A percentile compares a stretch with the other conserved stretches of the same genome.
Conservation (phyloP, 2,888 invertebrate genomes). For the Folsomia candida region DNA sequence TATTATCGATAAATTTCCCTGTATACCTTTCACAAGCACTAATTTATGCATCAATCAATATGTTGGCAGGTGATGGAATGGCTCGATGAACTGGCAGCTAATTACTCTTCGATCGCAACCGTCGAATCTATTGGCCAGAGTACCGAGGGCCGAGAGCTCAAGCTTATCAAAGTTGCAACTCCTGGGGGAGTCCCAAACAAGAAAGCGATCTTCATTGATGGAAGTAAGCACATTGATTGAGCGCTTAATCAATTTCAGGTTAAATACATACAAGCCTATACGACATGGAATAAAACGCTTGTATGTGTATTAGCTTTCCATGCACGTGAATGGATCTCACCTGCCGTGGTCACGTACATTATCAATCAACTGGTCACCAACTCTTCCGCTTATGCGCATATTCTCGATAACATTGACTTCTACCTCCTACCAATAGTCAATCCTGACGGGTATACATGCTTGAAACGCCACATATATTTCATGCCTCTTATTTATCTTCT, state of each 20-base stretch:
- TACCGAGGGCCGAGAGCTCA: neutral
- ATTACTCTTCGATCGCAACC: neutral
- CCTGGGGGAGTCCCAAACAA: slow-evolving; percentile 56
- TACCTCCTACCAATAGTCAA: slow-evolving; percentile 73
- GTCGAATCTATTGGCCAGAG: neutral
- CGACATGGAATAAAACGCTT: no score
- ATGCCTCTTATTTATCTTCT: neutral
- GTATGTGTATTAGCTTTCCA: slow-evolving; percentile 60
- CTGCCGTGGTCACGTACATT: slow-evolving; percentile 72
- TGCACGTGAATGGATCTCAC: slow-evolving; percentile 75
- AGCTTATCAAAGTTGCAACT: slow-evolving; percentile 63
- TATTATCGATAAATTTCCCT: neutral
- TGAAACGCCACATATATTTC: slow-evolving; percentile 68
- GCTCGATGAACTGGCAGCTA: neutral
- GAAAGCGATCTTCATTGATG: slow-evolving; percentile 76
- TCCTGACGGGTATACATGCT: slow-evolving; percentile 71
- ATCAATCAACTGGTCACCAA: slow-evolving; percentile 63
- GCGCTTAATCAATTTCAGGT: neutral
- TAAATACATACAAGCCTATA: neutral
- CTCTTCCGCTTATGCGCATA: slow-evolving; percentile 54
- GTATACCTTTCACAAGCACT: neutral
- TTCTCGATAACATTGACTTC: slow-evolving; percentile 67
- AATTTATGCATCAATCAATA: neutral
- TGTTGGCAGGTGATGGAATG: neutral
- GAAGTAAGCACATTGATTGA: slow-evolving; percentile 57